Base-by-base conservation (phyloP, 2,888 invertebrate species). In the Acleris emargana region DNA sequence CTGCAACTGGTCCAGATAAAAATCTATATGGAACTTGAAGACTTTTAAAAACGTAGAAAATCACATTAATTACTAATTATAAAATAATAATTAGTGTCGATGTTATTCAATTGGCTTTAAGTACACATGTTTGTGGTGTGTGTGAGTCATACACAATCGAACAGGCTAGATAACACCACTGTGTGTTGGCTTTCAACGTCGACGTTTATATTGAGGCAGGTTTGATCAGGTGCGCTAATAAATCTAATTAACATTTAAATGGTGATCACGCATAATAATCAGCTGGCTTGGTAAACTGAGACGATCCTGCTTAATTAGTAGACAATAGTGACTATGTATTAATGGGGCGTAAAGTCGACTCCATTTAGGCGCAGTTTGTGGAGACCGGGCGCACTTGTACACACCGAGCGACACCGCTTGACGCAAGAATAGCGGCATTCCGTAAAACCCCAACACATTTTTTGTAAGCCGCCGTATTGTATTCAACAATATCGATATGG, bases 221-320 rank as follows among this genome's bases (percentile, higher is more conserved):
- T 91, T 87, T 89, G 83, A 82, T 87, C 91, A 91, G 89, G 87
- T 91, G 91, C 76, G 75, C 71, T 75, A 79, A 83, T 86, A 88
- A 88, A 89, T 87, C 82, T 89, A 90, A 91, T 91, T 91, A 91
- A 83, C 91, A 91, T 91, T 88, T 88, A 91, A 90, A 91, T 91
- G 89, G 84, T 91, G 86, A 89, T 82, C 91, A 91, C 86, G 90
- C 88, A 90, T 91, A 89, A 89, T 89, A 89, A 91, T 90, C 88
- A 90, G 86, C 78, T 86, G 84, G 84, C 80, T 87, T 81, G 83
- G 81, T 86, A 87, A 84, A 87, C 82, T 82, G 81, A 80, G 79
- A 79, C 83, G 85, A 82, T 81, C 83, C 80, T 78, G 81, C 83
- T 84, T 88, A 91, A 91, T 91, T 89, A 87, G 80, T 82, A 84